Percentiles rank a stretch among this genome's conserved stretches.
Evolutionary conservation across 2,888 invertebrate genomes (phyloP).

Genomic region (Molorchus minor): DNA sequence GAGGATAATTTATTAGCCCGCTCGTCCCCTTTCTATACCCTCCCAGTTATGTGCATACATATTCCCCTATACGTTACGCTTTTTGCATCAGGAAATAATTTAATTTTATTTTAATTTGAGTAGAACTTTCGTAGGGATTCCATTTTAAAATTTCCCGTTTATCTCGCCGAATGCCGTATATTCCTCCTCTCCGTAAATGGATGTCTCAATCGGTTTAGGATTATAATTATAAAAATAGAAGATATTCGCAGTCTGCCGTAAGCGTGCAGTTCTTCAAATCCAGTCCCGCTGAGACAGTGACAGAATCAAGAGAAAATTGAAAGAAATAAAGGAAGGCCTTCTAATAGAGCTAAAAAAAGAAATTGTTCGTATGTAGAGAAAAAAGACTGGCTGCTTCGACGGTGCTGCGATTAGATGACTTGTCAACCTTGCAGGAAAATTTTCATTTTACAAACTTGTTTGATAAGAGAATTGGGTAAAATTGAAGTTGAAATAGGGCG

Average conservation of each 20-base stretch:
- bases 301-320: constrained; percentile 67
- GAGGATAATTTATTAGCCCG: too few species aligned
- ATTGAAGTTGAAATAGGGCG: constrained; percentile 63
- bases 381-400: constrained; percentile 46
- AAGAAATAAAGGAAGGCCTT: constrained; percentile 61
- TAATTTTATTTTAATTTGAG: constrained; percentile 8
- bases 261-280: constrained; percentile 38
- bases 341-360: constrained; percentile 59
- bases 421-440: constrained; percentile 68
- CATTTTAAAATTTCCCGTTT: constrained; percentile 7
- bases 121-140: not conserved
- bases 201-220: constrained; percentile 31
- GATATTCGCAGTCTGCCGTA: constrained; percentile 23
- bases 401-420: constrained; percentile 66
- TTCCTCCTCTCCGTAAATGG: constrained; percentile 13
- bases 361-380: constrained; percentile 58
- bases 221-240: constrained; percentile 35
- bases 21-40: too few species aligned
- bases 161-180: constrained; percentile 6
- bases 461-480: constrained; percentile 67
- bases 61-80: too few species aligned
- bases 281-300: constrained; percentile 55
- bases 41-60: too few species aligned
- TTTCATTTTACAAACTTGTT: constrained; percentile 70
- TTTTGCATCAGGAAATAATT: constrained; percentile 10